A percentile compares a stretch with the other conserved stretches of the same genome.
Evolutionary conservation across 2,888 invertebrate species (phyloP).

Genomic region (Anaspis maculata): DNA sequence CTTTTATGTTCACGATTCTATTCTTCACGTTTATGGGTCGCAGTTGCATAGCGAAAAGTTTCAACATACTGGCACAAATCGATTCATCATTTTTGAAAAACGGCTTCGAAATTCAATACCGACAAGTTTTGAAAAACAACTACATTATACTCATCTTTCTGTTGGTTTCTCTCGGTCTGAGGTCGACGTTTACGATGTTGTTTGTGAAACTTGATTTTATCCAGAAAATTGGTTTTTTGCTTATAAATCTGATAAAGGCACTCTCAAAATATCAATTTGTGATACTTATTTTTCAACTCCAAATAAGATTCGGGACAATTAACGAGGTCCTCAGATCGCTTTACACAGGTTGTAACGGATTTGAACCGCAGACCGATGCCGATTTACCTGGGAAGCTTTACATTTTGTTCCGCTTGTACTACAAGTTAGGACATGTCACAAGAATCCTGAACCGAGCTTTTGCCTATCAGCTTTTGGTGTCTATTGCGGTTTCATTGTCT

Average conservation of each 20-base stretch:
- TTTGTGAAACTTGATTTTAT: slow-evolving; percentile 19
- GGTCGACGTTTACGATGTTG: slow-evolving; percentile 17
- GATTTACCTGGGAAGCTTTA: slow-evolving; percentile 20
- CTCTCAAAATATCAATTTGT: slow-evolving; percentile 27
- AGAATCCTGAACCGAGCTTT: slow-evolving; percentile 24
- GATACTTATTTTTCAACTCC: slow-evolving; percentile 19
- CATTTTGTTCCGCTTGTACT: slow-evolving; percentile 26
- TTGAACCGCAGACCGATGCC: slow-evolving; percentile 4
- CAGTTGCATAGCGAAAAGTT: slow-evolving; percentile 8
- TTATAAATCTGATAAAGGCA: slow-evolving; percentile 24
- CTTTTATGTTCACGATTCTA: slow-evolving; percentile 9
- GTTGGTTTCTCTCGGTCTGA: slow-evolving; percentile 3
- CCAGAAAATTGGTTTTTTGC: slow-evolving; percentile 20
- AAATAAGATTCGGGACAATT: slow-evolving; percentile 21
- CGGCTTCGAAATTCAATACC: slow-evolving; percentile 18
- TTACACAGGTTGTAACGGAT: slow-evolving; percentile 2
- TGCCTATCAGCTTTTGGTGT: slow-evolving; percentile 24
- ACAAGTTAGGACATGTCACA: slow-evolving; percentile 24
- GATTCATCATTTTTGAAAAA: slow-evolving; percentile 17
- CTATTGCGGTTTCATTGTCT: slow-evolving; percentile 22
- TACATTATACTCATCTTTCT: slow-evolving; percentile 7
- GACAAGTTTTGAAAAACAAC: slow-evolving; percentile 14
- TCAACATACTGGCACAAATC: slow-evolving; percentile 17
- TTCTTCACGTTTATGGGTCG: slow-evolving; percentile 11
- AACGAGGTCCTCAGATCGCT: slow-evolving; percentile 19